phyloP scores from a whole-genome alignment of 2,113 vertebrate genomes.

The Oryzias melastigma region DNA sequence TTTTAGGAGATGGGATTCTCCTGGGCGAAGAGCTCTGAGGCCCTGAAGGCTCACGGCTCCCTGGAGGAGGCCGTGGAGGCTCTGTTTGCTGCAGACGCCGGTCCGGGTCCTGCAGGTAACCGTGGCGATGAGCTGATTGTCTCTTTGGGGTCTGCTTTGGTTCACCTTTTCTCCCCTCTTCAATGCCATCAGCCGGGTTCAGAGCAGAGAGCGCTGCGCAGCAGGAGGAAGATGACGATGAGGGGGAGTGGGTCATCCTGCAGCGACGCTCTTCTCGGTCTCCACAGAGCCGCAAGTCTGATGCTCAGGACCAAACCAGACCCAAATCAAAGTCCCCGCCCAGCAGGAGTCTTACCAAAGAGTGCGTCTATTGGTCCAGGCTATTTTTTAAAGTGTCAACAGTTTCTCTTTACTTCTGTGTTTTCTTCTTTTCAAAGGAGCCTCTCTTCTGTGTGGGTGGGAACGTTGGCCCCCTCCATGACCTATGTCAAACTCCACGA shows the following conservation, averaged over 20 bases:
- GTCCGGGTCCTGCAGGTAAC: conserved; percentile 9
- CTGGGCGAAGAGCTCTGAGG: conserved; percentile 67
- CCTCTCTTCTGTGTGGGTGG: conserved; percentile 73
- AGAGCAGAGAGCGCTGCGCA: background rate
- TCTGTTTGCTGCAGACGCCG: conserved; percentile 45
- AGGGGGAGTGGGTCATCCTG: conserved; percentile 32
- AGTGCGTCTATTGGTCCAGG: background rate
- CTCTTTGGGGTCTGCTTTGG: background rate
- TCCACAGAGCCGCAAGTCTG: conserved; percentile 13
- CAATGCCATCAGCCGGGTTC: rapidly evolving
- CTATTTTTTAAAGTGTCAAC: background rate
- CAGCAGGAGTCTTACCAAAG: background rate
- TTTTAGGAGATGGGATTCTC: conserved; percentile 77
- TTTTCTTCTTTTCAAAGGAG: conserved; percentile 30
- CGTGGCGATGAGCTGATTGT: background rate
- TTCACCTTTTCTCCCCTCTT: background rate
- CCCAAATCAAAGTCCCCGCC: conserved; percentile 24
- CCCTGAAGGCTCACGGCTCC: conserved; percentile 63
- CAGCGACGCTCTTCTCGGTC: conserved; percentile 9
- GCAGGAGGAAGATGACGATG: background rate
- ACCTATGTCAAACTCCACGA: conserved; percentile 58
- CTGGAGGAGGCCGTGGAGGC: conserved; percentile 70
- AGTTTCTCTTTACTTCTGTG: background rate
- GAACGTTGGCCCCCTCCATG: conserved; percentile 58
- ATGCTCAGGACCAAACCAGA: background rate